These are phyloP conservation scores for Danio jaintianensis DNA, from an alignment of 2,797 vertebrate species.

Conservation along the genomic window DNA sequence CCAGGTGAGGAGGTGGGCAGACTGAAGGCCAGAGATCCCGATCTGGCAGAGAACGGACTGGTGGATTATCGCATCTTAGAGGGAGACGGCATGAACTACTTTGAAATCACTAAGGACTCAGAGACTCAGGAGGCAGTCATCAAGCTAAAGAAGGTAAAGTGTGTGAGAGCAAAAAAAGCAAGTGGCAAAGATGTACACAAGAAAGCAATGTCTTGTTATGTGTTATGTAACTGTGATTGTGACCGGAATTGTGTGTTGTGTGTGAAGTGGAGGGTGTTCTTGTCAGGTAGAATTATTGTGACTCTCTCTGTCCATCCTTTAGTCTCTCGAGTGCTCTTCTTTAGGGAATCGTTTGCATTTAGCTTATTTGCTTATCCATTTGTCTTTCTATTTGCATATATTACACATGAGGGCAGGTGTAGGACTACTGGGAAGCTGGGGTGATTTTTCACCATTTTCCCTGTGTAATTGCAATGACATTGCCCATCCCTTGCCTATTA, in stretches of 20 bases:
- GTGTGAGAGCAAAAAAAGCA: neutral
- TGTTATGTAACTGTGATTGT: conserved; percentile 4
- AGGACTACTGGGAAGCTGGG: conserved; percentile 15
- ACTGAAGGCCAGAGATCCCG: conserved; percentile 94
- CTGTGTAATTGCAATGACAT: conserved; percentile 52
- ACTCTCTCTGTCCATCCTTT: conserved; percentile 5
- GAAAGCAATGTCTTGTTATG: neutral
- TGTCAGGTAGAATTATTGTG: conserved; percentile 12
- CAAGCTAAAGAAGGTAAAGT: conserved; percentile 92
- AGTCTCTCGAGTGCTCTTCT: neutral
- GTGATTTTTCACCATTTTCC: conserved; percentile 52
- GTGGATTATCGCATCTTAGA: conserved; percentile 91
- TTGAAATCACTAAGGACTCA: conserved; percentile 92
- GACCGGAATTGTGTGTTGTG: neutral
- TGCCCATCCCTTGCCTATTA: conserved; percentile 47
- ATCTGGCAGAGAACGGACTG: conserved; percentile 93
- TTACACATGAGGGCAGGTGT: neutral
- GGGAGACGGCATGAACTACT: conserved; percentile 88
- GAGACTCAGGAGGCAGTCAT: conserved; percentile 95
- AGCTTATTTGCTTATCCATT: conserved; percentile 33
- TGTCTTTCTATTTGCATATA: conserved; percentile 30
- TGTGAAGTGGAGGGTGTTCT: conserved; percentile 1
- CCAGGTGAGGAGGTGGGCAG: conserved; percentile 86
- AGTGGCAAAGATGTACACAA: neutral
- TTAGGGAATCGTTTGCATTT: conserved; percentile 18